Base-by-base conservation (phyloP, 2,113 vertebrate species). In the Eulemur rufifrons region DNA sequence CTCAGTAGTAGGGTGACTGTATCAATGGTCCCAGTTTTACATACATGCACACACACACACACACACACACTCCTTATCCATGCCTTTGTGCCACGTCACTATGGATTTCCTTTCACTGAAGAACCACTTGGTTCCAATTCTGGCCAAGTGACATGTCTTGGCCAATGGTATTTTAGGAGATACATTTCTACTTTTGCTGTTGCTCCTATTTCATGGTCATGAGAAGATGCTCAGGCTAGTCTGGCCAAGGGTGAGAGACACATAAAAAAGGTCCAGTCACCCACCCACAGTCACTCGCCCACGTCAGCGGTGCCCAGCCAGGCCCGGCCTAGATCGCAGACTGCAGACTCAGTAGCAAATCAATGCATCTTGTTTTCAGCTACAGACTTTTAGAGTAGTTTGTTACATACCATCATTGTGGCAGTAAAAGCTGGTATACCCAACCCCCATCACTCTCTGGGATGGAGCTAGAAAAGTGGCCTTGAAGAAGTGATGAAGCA, bases 51-150 rank as follows among this genome's bases (percentile, higher is more conserved):
- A 8, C 29, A 32, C 73, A 54, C 23, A 29, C 63, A 34, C 88
- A 54, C 61, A 54, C 20, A 59, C n/a, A n/a, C 63, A 25, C 80
- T 54, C 39, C 6, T 2, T 18, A 17, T 63, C 56, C 25, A 34
- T 50, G 11, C 27, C 37, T 29, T 47, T 85, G 71, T 68, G 39
- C 42, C 25, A 32, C 21, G 15, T 5, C 1, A 71, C 56, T 82
- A 34, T n/a, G 20, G 14, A 64, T 93, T 89, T 97, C 20, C 45
- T 71, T 94, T 82, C 82, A 77, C 54, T 88, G 34, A 92, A 74
- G 50, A 89, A 56, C 54, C 6, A 27, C 37, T 96, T 95, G 71
- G 52, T 81, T 84, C 91, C 63, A 52, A 81, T 63, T 27, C 89
- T 91, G 47, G 29, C 29, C 29, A n/a, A 27, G 18, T 78, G 66